Evolutionary conservation across 1,140 invertebrate genomes (phyloP).

Genomic region (Lepidostoma basale): DNA sequence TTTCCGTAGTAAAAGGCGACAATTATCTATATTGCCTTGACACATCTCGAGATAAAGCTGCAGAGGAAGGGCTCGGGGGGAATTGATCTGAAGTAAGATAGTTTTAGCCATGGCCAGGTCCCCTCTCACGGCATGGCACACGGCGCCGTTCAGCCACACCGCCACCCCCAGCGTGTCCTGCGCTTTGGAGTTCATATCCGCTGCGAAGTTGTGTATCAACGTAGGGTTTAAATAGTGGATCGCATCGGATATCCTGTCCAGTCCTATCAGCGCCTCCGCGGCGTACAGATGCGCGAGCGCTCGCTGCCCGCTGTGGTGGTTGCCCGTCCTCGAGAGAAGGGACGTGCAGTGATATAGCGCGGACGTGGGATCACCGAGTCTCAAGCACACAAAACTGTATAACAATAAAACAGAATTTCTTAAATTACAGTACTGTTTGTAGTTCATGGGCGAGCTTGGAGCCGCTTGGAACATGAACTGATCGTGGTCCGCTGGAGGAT

Average conservation of each 20-base stretch:
- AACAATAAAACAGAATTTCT: constrained; percentile 74
- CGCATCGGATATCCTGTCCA: constrained; percentile 84
- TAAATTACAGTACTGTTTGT: constrained; percentile 56
- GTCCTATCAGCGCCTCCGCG: constrained; percentile 84
- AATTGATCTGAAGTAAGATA: constrained; percentile 57
- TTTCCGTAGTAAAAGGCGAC: constrained; percentile 56
- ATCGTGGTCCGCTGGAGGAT: constrained; percentile 48
- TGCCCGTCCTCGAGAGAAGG: neutral
- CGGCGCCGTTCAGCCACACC: constrained; percentile 58
- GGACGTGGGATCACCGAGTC: constrained; percentile 83
- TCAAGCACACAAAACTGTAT: constrained; percentile 82
- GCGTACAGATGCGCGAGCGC: constrained; percentile 87
- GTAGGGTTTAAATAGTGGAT: constrained; percentile 84
- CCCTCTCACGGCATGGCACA: constrained; percentile 56
- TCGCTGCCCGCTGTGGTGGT: constrained; percentile 60
- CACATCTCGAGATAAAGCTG: constrained; percentile 61
- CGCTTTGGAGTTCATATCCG: constrained; percentile 53
- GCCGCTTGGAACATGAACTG: constrained; percentile 53
- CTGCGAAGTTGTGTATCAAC: constrained; percentile 64
- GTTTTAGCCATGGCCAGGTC: constrained; percentile 56
- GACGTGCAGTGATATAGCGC: constrained; percentile 61
- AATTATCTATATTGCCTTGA: constrained; percentile 59
- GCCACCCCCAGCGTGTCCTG: constrained; percentile 56
- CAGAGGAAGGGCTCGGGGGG: constrained; percentile 54
- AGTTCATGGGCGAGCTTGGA: constrained; percentile 56